Percentiles rank a stretch among this genome's conserved stretches.
Conservation (phyloP, 2,888 invertebrate species). For the Eilema caniola region DNA sequence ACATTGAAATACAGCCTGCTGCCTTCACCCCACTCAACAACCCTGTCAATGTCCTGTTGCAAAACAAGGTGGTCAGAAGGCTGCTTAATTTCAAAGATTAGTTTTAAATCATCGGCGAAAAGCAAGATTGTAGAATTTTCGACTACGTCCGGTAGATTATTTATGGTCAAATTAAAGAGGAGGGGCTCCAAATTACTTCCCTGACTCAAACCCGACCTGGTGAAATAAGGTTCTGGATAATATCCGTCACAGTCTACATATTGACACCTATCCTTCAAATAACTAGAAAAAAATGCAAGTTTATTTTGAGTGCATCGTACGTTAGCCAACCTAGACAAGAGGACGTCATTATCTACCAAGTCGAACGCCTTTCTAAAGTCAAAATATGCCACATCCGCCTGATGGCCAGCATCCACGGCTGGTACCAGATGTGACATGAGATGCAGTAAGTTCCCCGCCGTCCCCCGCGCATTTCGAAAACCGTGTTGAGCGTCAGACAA, state of each 20-base stretch:
- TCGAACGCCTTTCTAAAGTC: conserved; percentile 21
- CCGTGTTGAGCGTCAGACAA: conserved; percentile 6
- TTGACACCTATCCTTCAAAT: conserved; percentile 12
- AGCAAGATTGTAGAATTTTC: not conserved
- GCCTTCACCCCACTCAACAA: not conserved
- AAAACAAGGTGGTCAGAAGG: not conserved
- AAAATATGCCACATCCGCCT: conserved; percentile 21
- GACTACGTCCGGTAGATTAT: conserved; percentile 9
- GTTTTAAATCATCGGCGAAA: conserved; percentile 23
- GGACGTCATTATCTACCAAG: conserved; percentile 12
- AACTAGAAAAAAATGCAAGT: conserved; percentile 14
- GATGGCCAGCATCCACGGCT: conserved; percentile 10
- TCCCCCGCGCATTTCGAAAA: conserved; percentile 1
- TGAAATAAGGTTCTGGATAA: conserved; percentile 11
- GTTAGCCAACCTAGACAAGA: conserved; percentile 1
- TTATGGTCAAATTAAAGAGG: conserved; percentile 14
- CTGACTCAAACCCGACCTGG: conserved; percentile 18
- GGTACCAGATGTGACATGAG: conserved; percentile 17
- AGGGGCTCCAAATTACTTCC: conserved; percentile 14
- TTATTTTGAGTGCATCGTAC: conserved; percentile 15
- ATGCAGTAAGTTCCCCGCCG: conserved; percentile 9
- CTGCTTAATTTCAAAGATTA: not conserved
- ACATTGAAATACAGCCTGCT: conserved; percentile 13
- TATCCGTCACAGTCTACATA: conserved; percentile 17
- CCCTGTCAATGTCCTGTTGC: conserved; percentile 5